Evolutionary conservation across 2,113 vertebrate species (phyloP), one percentile per base, ranked within the genome.

Genomic region (Xenus cinereus): DNA sequence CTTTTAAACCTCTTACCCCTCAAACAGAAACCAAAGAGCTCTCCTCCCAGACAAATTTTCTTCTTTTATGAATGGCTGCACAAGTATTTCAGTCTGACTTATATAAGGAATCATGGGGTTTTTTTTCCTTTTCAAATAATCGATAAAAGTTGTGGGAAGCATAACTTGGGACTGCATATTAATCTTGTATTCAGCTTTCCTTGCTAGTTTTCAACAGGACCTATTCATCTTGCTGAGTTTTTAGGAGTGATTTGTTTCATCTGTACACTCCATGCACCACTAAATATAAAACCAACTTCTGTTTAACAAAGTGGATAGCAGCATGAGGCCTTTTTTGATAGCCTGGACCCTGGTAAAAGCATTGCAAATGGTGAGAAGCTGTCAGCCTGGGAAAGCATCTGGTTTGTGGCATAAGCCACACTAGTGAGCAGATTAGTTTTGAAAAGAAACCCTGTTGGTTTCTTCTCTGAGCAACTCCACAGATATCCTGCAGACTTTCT

Each of bases 161-260:
- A 90, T 94, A 98, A 98, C 91, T 97, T 97, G 84, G 95, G 95
- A 97, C 96, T 97, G 96, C 97, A 98, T 98, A 98, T 98, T 98
- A 98, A 98, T 98, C 97, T 98, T 97, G 56, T 84, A 95, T 93
- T 96, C 90, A 96, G 97, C 80, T 46, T 97, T 85, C 90, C 89
- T 97, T 97, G 94, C 87, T 93, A 79, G 93, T 82, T 98, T 95
- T 92, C 96, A 97, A 77, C 95, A 97, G 95, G 85, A 94, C 69
- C 97, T 95, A 97, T 98, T 97, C 94, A 97, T 98, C 97, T 98
- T 97, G 74, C 76, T 87, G 95, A 93, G 87, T 95, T 95, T 96
- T 91, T 80, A 92, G 94, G 76, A 97, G 84, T 92, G 92, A 98
- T 97, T 98, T 98, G 84, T 97, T 98, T 98, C 97, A 87, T 97